Percentiles rank a stretch among this genome's conserved stretches.
Conservation (phyloP, 2,797 vertebrate genomes). For the Chaenodraco wilsoni region DNA sequence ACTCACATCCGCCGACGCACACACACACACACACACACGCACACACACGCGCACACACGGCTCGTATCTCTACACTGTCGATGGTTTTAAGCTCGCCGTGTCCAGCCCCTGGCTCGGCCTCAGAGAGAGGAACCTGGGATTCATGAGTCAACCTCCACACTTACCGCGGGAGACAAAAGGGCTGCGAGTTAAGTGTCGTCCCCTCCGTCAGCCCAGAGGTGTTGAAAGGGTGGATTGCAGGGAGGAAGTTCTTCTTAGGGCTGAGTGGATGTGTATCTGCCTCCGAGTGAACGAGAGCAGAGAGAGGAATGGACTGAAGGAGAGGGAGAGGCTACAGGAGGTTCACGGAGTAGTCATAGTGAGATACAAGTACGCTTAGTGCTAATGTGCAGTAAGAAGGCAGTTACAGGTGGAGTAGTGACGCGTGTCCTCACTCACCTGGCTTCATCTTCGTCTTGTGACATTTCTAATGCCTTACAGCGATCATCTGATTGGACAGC, state of each 20-base stretch:
- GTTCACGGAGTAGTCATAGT: neutral
- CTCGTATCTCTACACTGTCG: conserved; percentile 50
- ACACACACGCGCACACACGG: neutral
- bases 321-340: neutral
- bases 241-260: conserved; percentile 75
- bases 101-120: conserved; percentile 55
- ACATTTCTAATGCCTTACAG: neutral
- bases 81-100: conserved; percentile 54
- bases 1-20: conserved; percentile 10
- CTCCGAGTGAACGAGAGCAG: conserved; percentile 39
- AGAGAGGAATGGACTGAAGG: conserved; percentile 12
- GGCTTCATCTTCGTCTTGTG: conserved; percentile 1
- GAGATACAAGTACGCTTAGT: neutral
- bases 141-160: conserved; percentile 74
- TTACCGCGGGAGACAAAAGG: conserved; percentile 76
- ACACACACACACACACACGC: conserved; percentile 1
- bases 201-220: conserved; percentile 66
- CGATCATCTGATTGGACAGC: neutral
- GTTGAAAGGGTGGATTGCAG: conserved; percentile 76
- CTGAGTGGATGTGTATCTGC: conserved; percentile 76
- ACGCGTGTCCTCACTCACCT: neutral
- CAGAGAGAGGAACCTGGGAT: conserved; percentile 65
- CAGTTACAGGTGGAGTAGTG: neutral
- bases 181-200: conserved; percentile 74
- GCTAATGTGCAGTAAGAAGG: neutral